Base-by-base conservation (phyloP, 2,888 invertebrate species). In the Microdon myrmicae region DNA sequence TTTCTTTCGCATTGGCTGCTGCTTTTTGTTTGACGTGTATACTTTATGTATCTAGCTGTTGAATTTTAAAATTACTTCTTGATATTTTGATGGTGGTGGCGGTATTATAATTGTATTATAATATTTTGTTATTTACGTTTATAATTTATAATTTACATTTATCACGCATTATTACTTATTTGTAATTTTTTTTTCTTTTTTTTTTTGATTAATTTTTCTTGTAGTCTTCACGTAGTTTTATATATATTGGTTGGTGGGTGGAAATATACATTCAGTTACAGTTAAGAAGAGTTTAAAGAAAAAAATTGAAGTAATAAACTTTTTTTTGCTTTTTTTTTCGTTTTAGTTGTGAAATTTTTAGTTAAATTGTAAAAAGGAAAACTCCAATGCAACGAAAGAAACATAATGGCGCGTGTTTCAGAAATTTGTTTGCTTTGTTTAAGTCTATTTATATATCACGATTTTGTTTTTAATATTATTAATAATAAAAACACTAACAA, bases 361-460 rank as follows among this genome's bases (percentile, higher is more conserved):
- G n/a, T n/a, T n/a, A n/a, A n/a, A n/a, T n/a, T n/a, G n/a, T n/a
- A n/a, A n/a, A n/a, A n/a, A n/a, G n/a, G n/a, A n/a, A n/a, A n/a
- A n/a, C n/a, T n/a, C n/a, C n/a, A n/a, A n/a, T n/a, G n/a, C n/a
- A n/a, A n/a, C n/a, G n/a, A n/a, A n/a, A n/a, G n/a, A n/a, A n/a
- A n/a, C n/a, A n/a, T n/a, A n/a, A n/a, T n/a, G n/a, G n/a, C n/a
- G n/a, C n/a, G n/a, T 59, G 59, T 66, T 59, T 48, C 34, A 54
- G 43, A 58, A 48, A 58, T 32, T 20, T 39, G 29, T 28, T 45
- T 37, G 28, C 8, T 43, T 44, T 44, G 26, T 34, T 45, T 26
- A 66, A 66, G 66, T 66, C 66, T 66, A 66, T 66, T 66, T 54
- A 66, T 66, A 66, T 66, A 66, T 67, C 59, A 66, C 59, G 66